Base-by-base conservation (phyloP, 92 coral and sea anemone species). In the Meandrina meandrites region DNA sequence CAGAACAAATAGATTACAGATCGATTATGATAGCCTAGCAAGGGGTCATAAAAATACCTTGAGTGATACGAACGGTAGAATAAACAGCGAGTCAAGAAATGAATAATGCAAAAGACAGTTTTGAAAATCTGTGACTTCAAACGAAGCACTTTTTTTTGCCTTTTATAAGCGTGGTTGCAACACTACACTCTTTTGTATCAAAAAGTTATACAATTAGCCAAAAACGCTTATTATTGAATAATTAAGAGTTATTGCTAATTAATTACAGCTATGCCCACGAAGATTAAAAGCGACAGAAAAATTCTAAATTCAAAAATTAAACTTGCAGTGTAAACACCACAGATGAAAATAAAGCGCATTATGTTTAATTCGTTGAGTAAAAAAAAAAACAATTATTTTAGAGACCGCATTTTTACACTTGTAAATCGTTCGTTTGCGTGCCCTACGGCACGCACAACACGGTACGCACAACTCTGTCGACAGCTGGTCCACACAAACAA, bases 41-140 rank as follows among this genome's bases (percentile, higher is more conserved):
- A 34, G 28, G 64, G 86, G 86, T 32, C 79, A 36, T n/a, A n/a
- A n/a, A 8, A 72, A 83, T 7, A 34, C 19, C 24, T 78, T 32
- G 21, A 31, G n/a, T 24, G 74, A 21, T 11, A 1, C 27, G 22
- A 31, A n/a, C n/a, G 48, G 35, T 13, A 80, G 27, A 27, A 27
- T 80, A 62, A 80, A 60, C 69, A 62, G 53, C 34, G 8, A 58
- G 54, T 10, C 1, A 64, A 27, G 37, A 30, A 71, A 35, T 9
- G 47, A 35, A 3, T 17, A 37, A 34, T 53, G 19, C 12, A 53
- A 12, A 28, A 69, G 3, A 12, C 12, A 1, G 12, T 21, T 31
- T 28, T 14, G 19, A 0, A 40, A 3, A 28, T 69, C 45, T 70
- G 22, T 70, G 76, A 72, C 11, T 72, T 17, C 19, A 17, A 7